These are phyloP conservation scores for Ceyx melanurus DNA, from an alignment of 2,113 vertebrate genomes.

Conservation along the genomic window DNA sequence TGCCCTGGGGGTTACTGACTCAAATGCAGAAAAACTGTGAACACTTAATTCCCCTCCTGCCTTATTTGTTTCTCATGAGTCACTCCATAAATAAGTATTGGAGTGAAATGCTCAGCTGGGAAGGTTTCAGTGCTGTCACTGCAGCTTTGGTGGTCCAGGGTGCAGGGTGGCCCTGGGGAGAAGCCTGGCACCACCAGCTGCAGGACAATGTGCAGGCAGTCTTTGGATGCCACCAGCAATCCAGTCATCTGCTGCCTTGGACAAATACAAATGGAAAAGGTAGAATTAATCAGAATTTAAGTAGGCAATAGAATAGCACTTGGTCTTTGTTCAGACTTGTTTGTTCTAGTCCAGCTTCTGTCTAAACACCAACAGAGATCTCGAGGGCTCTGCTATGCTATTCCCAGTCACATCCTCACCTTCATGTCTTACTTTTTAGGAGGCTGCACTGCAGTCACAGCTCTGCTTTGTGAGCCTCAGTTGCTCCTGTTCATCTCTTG, in stretches of 20 bases:
- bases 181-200: neutral
- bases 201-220: neutral
- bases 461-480: neutral
- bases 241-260: neutral
- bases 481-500: neutral
- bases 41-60: neutral
- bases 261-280: neutral
- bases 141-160: neutral
- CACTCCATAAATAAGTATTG: neutral
- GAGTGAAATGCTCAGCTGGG: neutral
- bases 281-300: neutral
- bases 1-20: neutral
- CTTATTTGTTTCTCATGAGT: neutral
- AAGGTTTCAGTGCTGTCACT: neutral
- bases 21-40: neutral
- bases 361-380: accelerated
- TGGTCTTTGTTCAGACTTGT: neutral
- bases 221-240: neutral
- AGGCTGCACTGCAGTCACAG: accelerated
- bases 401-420: neutral
- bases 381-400: neutral
- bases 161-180: neutral
- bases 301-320: neutral
- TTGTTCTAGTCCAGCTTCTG: neutral
- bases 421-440: neutral